A percentile compares a stretch with the other conserved stretches of the same genome.
Evolutionary conservation across 2,113 vertebrate species (phyloP).

Genomic region (Tricholaema leucomelas): DNA sequence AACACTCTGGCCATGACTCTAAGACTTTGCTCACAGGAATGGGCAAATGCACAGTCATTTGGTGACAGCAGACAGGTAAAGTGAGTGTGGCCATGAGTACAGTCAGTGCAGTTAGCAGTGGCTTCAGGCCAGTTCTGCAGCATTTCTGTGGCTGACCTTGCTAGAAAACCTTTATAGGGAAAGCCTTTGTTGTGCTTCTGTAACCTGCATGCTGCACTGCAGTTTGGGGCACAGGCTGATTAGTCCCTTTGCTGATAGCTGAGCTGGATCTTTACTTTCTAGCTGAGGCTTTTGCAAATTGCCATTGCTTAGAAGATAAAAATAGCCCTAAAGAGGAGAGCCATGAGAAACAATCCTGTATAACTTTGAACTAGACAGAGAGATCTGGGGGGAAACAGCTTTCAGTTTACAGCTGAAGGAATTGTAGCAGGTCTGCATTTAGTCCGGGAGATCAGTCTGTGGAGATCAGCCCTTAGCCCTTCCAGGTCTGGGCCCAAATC

Average conservation of each 20-base stretch:
- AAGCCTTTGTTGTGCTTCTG: background rate
- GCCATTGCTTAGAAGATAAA: background rate
- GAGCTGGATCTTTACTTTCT: slow-evolving; percentile 14
- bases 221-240: background rate
- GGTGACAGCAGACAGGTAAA: background rate
- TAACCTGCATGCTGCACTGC: background rate
- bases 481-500: background rate
- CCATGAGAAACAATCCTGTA: background rate
- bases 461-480: background rate
- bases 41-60: background rate
- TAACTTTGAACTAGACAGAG: background rate
- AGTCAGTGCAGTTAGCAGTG: background rate
- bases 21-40: background rate
- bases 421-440: slow-evolving; percentile 20
- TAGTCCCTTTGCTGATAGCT: background rate
- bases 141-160: background rate
- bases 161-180: background rate
- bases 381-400: background rate
- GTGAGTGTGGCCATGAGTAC: background rate
- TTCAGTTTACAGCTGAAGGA: background rate
- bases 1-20: background rate
- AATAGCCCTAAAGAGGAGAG: background rate
- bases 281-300: background rate
- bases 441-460: background rate
- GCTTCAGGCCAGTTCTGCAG: background rate